Evolutionary conservation across 2,888 invertebrate genomes (phyloP).

Genomic region (Drosophila parthenogenetica): DNA sequence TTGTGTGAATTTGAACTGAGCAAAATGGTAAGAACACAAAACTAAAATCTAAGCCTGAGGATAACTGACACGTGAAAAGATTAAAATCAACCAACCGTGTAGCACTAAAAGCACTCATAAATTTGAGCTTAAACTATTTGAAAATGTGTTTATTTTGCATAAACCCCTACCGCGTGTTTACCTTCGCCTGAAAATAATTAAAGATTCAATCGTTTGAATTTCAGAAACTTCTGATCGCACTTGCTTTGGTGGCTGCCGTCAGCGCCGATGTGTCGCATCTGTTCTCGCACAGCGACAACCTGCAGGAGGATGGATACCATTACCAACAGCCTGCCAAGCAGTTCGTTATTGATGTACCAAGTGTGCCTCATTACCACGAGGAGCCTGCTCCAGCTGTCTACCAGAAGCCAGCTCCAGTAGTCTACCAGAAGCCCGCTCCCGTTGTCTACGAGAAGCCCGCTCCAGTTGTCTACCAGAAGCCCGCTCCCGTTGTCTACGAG

Average conservation of each 20-base stretch:
- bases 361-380: conserved; percentile 32
- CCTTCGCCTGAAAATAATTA: conserved; percentile 1
- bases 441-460: conserved; percentile 41
- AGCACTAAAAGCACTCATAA: conserved; percentile 16
- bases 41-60: conserved; percentile 61
- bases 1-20: conserved; percentile 79
- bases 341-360: conserved; percentile 74
- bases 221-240: conserved; percentile 79
- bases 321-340: conserved; percentile 61
- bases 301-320: conserved; percentile 82
- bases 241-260: conserved; percentile 80
- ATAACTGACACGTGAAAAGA: conserved; percentile 38
- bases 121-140: conserved; percentile 3
- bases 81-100: conserved; percentile 17
- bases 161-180: neutral
- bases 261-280: conserved; percentile 82
- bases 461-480: conserved; percentile 34
- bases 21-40: conserved; percentile 80
- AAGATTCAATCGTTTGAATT: conserved; percentile 32
- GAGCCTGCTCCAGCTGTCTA: conserved; percentile 47
- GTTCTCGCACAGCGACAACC: conserved; percentile 78
- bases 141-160: conserved; percentile 1
- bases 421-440: conserved; percentile 34
- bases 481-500: conserved; percentile 28
- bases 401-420: conserved; percentile 38